Percentiles rank a stretch among this genome's conserved stretches.
Evolutionary conservation across 2,888 invertebrate genomes (phyloP).

Genomic region (Fragum fragum): DNA sequence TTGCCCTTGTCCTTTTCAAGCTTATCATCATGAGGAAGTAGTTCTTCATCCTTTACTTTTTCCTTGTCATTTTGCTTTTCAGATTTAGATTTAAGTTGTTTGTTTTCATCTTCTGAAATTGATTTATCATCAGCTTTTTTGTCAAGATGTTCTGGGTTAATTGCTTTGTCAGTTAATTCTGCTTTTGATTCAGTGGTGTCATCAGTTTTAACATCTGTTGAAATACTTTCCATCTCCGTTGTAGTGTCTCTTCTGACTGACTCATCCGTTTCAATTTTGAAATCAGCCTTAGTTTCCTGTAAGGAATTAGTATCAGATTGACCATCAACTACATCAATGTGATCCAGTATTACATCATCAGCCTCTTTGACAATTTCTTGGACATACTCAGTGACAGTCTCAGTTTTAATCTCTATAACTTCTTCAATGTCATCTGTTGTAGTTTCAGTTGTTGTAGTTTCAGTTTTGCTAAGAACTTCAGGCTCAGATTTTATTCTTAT

Average conservation of each 20-base stretch:
- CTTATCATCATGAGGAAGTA: not conserved
- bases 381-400: constrained; percentile 12
- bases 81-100: not conserved
- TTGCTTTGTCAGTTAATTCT: not conserved
- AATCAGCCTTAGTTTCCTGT: not conserved
- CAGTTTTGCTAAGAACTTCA: not conserved
- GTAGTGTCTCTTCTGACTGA: not conserved
- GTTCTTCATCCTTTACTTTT: not conserved
- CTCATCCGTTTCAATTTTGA: not conserved
- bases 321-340: not conserved
- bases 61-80: not conserved
- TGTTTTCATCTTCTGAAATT: not conserved
- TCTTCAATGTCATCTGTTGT: not conserved
- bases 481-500: not conserved
- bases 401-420: not conserved
- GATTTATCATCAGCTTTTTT: not conserved
- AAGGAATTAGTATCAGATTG: not conserved
- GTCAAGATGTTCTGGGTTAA: not conserved
- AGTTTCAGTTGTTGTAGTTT: constrained; percentile 4
- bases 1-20: not conserved
- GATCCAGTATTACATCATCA: not conserved
- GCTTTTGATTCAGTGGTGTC: not conserved
- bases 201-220: not conserved
- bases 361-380: not conserved
- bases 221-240: too few species aligned